Base-by-base conservation (phyloP, 2,888 invertebrate species). In the Drosophila multiciliata region DNA sequence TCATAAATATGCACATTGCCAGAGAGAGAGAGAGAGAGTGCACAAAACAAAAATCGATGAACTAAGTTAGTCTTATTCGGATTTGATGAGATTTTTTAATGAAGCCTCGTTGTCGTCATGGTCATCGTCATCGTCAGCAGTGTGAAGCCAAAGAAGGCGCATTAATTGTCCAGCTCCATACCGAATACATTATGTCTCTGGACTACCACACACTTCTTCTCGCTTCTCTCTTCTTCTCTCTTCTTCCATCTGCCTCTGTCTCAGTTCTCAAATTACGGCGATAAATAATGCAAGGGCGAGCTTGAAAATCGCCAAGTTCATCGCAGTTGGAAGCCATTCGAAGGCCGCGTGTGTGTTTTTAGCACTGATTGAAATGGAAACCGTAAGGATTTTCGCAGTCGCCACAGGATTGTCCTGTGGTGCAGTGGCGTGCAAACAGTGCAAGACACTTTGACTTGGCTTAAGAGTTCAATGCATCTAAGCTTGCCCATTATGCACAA, bases 361-460 rank as follows among this genome's bases (percentile, higher is more conserved):
- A 29, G 81, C 88, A 68, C 73, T 88, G 85, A 86, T 86, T 86
- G 85, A 86, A 86, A 86, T 88, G 62, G 88, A 86, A 76, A 83
- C 85, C 85, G 48, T 73, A 80, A 82, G 87, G 87, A 81, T 81
- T 85, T 71, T 42, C 57, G 45, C 59, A 59, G 53, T 38, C 59
- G 42, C 54, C 36, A 77, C 69, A 61, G 80, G 77, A 77, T 80
- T 74, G 74, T 48, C 66, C 54, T 48, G 20, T 29, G 29, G n/a
- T 29, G 29, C 29, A 29, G 29, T 60, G 73, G 67, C 59, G 45
- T 55, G 60, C 55, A 50, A 59, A 66, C 40, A 71, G 71, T 67
- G 75, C 78, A 80, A 70, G 73, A 73, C 49, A 76, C 83, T 72
- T 66, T 86, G 82, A 80, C 82, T 66, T 75, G 83, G 73, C 82